phyloP scores from a whole-genome alignment of 2,113 vertebrate genomes.

The Eira barbara region DNA sequence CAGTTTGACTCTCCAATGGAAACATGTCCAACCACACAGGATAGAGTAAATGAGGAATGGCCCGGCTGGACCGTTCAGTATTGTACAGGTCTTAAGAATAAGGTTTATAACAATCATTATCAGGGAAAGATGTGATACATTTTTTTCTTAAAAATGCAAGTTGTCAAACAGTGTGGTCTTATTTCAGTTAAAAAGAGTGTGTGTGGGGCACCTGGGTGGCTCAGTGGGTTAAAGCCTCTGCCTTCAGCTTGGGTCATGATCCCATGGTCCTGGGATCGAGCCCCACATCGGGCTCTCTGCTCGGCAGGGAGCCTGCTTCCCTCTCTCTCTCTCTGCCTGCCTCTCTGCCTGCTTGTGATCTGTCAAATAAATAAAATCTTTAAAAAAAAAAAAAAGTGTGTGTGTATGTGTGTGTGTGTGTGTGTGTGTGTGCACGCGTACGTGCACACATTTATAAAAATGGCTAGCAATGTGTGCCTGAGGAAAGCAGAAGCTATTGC shows the following conservation, averaged over 20 bases:
- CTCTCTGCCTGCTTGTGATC: too few relatives aligned
- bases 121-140: not conserved
- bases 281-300: too few relatives aligned
- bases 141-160: not conserved
- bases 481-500: not conserved
- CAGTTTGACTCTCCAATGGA: not conserved
- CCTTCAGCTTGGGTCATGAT: too few relatives aligned
- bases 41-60: not conserved
- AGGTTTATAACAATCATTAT: not conserved
- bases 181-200: not conserved
- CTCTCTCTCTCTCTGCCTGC: too few relatives aligned
- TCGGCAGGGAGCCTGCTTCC: too few relatives aligned
- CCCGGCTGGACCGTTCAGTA: not conserved
- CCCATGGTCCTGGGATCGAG: too few relatives aligned
- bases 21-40: not conserved
- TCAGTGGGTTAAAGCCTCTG: too few relatives aligned
- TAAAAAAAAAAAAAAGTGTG: too few relatives aligned
- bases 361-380: too few relatives aligned
- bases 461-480: not conserved
- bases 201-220: too few relatives aligned
- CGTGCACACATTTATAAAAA: not conserved
- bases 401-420: not conserved
- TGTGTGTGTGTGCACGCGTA: not conserved
- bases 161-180: not conserved
- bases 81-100: not conserved